Evolutionary conservation across 2,888 invertebrate genomes (phyloP), one percentile per base, ranked within the genome.

Genomic region (Cantharis rustica): DNA sequence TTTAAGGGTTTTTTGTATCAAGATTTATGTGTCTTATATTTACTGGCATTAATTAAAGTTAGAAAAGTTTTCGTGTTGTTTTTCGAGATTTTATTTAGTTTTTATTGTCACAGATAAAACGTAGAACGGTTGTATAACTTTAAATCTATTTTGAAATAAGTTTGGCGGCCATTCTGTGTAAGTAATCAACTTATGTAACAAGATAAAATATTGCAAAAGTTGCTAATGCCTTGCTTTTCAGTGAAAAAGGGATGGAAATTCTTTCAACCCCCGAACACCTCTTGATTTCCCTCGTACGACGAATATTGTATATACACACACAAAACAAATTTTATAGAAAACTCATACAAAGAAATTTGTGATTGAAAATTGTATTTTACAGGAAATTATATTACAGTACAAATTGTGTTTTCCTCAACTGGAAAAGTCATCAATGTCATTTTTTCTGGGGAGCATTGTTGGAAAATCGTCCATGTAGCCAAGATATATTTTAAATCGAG

Each of bases 131-230:
- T 77, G 77, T 77, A 74, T 77, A 77, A 77, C 74, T 77, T 77
- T 77, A 77, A 77, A 77, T 77, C 77, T 77, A 77, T 77, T 77
- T 77, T 77, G 77, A 77, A 77, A 77, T 77, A 77, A 77, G 77
- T 77, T 77, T 73, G 74, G 77, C 73, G 77, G 77, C 77, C 77
- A 75, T 77, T 77, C 77, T 74, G 77, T 77, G 77, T 71, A 81
- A 81, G 82, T 82, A 82, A 82, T 81, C 82, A 82, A 82, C 82
- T 82, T 82, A 82, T 79, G 79, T 82, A 82, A 82, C 81, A 81
- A 81, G 82, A 81, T 82, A 81, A 82, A 82, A 82, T 82, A 82
- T 82, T 77, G 81, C 77, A 74, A 80, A 82, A 82, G 82, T 82
- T 82, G 77, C 82, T 81, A 82, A 82, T 82, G 82, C 80, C 73